phyloP scores from a whole-genome alignment of 2,888 invertebrate species.

The Himalopsyche japonica region DNA sequence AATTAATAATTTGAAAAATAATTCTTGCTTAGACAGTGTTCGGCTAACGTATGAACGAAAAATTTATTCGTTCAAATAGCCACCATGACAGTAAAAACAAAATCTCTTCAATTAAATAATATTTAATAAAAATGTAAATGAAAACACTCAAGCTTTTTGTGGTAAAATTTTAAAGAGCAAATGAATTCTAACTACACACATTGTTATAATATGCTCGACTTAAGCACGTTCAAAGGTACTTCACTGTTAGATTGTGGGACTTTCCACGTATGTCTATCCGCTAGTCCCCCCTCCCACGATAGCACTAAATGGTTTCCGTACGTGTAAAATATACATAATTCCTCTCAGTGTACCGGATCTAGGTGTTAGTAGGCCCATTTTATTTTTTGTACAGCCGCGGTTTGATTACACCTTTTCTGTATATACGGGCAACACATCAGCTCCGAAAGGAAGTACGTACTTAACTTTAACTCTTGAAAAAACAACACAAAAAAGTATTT shows the following conservation, averaged over 20 bases:
- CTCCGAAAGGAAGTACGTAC: not conserved
- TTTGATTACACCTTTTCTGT: not conserved
- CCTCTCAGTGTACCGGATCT: conserved; percentile 10
- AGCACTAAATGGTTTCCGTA: conserved; percentile 32
- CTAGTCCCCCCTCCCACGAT: conserved; percentile 5
- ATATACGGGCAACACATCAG: not conserved
- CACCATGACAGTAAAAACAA: no score
- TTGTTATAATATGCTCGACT: no score
- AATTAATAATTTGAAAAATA: no score
- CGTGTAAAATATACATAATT: conserved; percentile 27
- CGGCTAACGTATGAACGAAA: no score
- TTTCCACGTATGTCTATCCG: conserved; percentile 13
- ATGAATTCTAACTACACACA: no score
- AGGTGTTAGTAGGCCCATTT: conserved; percentile 3
- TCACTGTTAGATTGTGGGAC: not conserved
- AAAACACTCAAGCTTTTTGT: no score
- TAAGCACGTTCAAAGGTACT: not conserved
- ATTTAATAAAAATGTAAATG: no score
- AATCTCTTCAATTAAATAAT: no score
- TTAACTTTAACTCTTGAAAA: not conserved
- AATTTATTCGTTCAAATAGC: no score
- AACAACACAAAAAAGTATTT: not conserved
- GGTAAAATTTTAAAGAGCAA: no score
- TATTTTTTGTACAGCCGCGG: not conserved
- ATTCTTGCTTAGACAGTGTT: no score